Evolutionary conservation across 1,140 invertebrate species (phyloP).

Genomic region (Aphis gossypii): DNA sequence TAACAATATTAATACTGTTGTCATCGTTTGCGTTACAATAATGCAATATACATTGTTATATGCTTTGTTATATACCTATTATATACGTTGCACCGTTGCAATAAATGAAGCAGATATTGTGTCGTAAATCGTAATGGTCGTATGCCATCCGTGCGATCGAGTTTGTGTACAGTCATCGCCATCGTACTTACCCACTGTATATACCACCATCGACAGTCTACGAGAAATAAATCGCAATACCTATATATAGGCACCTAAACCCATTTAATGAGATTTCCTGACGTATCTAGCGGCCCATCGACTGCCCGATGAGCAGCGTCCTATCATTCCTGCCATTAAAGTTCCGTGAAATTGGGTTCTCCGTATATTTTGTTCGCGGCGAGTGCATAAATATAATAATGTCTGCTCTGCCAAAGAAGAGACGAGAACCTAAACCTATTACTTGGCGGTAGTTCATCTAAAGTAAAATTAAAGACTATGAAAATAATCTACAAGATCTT

Average conservation of each 20-base stretch:
- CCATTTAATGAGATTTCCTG: neutral
- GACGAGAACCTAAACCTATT: too few species aligned
- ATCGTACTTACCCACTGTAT: neutral
- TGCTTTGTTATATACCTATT: neutral
- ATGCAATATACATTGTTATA: neutral
- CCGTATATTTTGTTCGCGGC: too few species aligned
- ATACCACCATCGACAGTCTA: neutral
- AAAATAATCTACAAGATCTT: too few species aligned
- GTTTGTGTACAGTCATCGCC: neutral
- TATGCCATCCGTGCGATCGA: neutral
- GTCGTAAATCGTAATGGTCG: slow-evolving; percentile 6
- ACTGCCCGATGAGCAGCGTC: neutral
- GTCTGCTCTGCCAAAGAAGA: too few species aligned
- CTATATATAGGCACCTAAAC: neutral
- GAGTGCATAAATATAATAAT: too few species aligned
- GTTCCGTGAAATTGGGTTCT: neutral
- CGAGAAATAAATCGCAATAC: neutral
- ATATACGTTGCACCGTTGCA: neutral
- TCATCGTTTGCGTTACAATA: neutral
- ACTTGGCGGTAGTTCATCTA: too few species aligned
- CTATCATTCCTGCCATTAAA: neutral
- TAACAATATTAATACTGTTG: neutral
- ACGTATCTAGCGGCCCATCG: neutral
- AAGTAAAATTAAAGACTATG: too few species aligned
- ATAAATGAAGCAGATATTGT: neutral